Percentiles rank a stretch among this genome's conserved stretches.
Conservation (phyloP, 2,888 invertebrate genomes). For the Drosophila lutescens region DNA sequence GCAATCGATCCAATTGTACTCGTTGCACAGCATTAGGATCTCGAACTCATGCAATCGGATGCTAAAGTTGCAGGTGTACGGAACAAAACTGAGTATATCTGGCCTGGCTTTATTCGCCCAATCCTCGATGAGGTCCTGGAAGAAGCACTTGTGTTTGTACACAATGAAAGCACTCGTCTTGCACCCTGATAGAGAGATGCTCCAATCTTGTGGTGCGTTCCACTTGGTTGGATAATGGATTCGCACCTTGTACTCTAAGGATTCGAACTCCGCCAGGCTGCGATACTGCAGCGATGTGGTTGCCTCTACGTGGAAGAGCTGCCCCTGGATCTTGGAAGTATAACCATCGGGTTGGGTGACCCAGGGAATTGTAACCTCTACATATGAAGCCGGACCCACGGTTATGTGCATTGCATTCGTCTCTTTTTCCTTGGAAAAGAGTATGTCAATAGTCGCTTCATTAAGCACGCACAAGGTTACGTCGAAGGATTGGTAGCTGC, state of each 20-base stretch:
- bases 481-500: slow-evolving; percentile 96
- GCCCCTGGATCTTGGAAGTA: slow-evolving; percentile 95
- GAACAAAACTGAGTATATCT: slow-evolving; percentile 97
- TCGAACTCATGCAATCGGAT: slow-evolving; percentile 97
- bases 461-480: slow-evolving; percentile 94
- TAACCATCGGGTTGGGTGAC: slow-evolving; percentile 94
- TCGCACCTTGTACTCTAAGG: slow-evolving; percentile 93
- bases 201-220: slow-evolving; percentile 99
- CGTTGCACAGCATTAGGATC: slow-evolving; percentile 95
- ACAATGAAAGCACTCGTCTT: slow-evolving; percentile 97
- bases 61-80: slow-evolving; percentile 97
- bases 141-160: slow-evolving; percentile 97
- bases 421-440: slow-evolving; percentile 96
- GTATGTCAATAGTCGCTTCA: slow-evolving; percentile 97
- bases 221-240: slow-evolving; percentile 95
- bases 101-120: slow-evolving; percentile 98
- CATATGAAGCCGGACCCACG: slow-evolving; percentile 96
- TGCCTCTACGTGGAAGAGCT: slow-evolving; percentile 96
- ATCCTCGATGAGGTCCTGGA: slow-evolving; percentile 97
- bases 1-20: slow-evolving; percentile 99
- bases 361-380: slow-evolving; percentile 99
- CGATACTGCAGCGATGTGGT: slow-evolving; percentile 97
- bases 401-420: slow-evolving; percentile 99
- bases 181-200: slow-evolving; percentile 94
- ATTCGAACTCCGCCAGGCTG: slow-evolving; percentile 96